These are phyloP conservation scores for Camptogramma bilineatum DNA, from an alignment of 2,888 invertebrate genomes.

Conservation along the genomic window DNA sequence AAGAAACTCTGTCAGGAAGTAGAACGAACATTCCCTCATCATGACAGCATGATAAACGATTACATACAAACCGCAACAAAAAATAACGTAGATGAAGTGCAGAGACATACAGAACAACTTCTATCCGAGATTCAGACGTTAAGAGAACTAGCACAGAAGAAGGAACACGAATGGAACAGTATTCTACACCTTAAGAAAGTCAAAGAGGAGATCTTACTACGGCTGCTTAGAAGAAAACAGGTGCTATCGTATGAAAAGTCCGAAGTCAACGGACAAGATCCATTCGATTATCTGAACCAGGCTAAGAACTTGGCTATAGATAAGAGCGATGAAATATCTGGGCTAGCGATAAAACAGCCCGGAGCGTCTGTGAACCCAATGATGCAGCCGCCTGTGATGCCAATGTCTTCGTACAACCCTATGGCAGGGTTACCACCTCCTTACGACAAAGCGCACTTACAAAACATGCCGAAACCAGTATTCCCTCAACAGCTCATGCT, in stretches of 20 bases:
- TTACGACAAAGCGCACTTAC: constrained; percentile 78
- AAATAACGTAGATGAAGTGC: constrained; percentile 86
- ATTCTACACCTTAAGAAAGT: constrained; percentile 92
- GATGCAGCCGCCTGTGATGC: constrained; percentile 70
- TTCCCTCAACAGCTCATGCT: constrained; percentile 75
- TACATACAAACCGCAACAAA: constrained; percentile 87
- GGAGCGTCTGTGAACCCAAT: constrained; percentile 65
- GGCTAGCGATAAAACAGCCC: constrained; percentile 73
- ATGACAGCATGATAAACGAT: constrained; percentile 87
- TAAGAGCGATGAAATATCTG: constrained; percentile 80
- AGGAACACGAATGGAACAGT: constrained; percentile 95
- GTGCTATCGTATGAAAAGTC: constrained; percentile 82
- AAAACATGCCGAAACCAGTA: constrained; percentile 75
- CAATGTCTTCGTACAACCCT: constrained; percentile 72
- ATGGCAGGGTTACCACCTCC: constrained; percentile 78
- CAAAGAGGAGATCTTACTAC: constrained; percentile 91
- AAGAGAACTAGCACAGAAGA: constrained; percentile 90
- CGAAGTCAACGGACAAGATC: constrained; percentile 75
- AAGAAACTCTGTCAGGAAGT: constrained; percentile 82
- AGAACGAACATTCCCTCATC: constrained; percentile 81
- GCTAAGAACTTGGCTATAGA: constrained; percentile 77
- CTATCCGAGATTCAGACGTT: constrained; percentile 89
- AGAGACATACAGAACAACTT: constrained; percentile 87
- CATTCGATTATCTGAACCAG: constrained; percentile 76
- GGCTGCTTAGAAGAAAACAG: constrained; percentile 89